Base-by-base conservation (phyloP, 2,113 vertebrate genomes). In the Eclectus roratus region DNA sequence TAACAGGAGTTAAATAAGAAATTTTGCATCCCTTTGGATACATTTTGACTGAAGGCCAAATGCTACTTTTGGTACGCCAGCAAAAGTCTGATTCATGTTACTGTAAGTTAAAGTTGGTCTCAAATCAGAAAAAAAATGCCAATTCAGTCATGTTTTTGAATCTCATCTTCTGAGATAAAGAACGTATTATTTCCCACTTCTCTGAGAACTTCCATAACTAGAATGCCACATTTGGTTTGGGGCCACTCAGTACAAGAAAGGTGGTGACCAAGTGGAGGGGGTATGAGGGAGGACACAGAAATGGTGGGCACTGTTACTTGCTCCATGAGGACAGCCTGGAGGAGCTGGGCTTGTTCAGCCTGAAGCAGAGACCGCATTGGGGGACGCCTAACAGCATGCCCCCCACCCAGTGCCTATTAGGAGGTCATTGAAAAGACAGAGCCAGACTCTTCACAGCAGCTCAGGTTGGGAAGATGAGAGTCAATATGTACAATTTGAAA, bases 201-300 rank as follows among this genome's bases (percentile, higher is more conserved):
- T 69, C 21, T 18, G 7, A 65, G 17, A 68, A 46, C 19, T 66
- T 80, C 47, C 4, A 2, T 9, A 14, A 53, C 12, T 63, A 76
- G 24, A 49, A 60, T 50, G 77, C 8, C 11, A 9, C 2, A 1
- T 16, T 11, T 1, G 2, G 9, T 35, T 84, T 79, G n/a, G 23
- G 14, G 14, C 8, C 33, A 53, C 55, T 37, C 17, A 13, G 27
- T 53, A 53, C 23, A 64, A 60, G 56, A 69, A 23, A 81, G 17
- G 17, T 1, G 1, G 16, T 0, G 2, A 33, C 6, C 21, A 64
- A 2, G 3, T 72, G 27, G 35, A 61, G 14, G 29, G 6, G 74
- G 10, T 27, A 47, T 13, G 39, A 10, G 5, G 2, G 6, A 46
- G 3, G 27, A 7, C 10, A 58, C 18, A 2, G 7, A 74, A 24